phyloP scores from a whole-genome alignment of 64 coral and sea anemone species.

The Catalaphyllia jardinei region DNA sequence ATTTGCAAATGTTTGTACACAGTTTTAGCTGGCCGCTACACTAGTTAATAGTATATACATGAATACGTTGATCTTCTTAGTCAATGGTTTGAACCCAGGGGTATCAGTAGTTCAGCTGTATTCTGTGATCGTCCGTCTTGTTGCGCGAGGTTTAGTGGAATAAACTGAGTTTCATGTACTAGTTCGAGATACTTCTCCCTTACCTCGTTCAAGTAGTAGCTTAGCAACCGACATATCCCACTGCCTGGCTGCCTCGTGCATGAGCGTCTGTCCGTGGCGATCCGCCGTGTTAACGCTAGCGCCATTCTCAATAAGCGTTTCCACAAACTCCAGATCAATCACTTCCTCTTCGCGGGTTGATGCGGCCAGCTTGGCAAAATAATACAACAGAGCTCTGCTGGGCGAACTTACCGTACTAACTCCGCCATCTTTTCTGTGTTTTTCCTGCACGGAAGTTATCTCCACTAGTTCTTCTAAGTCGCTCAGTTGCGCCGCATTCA shows the following conservation, averaged over 20 bases:
- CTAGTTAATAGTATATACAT: too few relatives aligned
- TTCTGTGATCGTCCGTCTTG: too few relatives aligned
- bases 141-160: too few relatives aligned
- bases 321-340: conserved; percentile 92
- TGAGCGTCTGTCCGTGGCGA: conserved; percentile 87
- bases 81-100: too few relatives aligned
- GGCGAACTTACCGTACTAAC: conserved; percentile 71
- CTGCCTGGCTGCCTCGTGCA: conserved; percentile 90
- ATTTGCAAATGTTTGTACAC: too few relatives aligned
- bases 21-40: too few relatives aligned
- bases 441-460: conserved; percentile 20
- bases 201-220: conserved; percentile 88
- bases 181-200: not conserved
- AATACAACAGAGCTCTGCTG: conserved; percentile 87
- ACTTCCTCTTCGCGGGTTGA: conserved; percentile 78
- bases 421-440: conserved; percentile 22
- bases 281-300: conserved; percentile 82
- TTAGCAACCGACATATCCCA: conserved; percentile 90
- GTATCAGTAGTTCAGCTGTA: too few relatives aligned
- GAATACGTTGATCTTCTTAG: too few relatives aligned
- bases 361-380: conserved; percentile 82
- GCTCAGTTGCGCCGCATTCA: conserved; percentile 87
- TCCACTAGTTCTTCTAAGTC: conserved; percentile 88
- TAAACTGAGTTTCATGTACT: not conserved
- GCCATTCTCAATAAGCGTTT: conserved; percentile 81